phyloP scores from a whole-genome alignment of 1,140 invertebrate species.

The Conopomorpha cramerella region DNA sequence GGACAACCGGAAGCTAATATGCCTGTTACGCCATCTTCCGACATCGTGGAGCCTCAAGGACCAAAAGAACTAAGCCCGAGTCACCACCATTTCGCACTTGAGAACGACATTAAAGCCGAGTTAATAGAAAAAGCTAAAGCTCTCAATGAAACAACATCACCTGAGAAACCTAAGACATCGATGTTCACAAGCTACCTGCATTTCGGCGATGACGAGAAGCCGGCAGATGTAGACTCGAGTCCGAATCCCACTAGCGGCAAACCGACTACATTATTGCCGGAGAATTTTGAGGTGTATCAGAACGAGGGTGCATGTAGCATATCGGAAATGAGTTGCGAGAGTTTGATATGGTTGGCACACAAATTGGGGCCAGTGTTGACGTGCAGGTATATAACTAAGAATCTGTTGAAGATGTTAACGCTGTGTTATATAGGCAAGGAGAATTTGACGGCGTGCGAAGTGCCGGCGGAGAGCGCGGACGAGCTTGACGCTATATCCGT shows the following conservation, averaged over 20 bases:
- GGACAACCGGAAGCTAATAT: constrained; percentile 22
- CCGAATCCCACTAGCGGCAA: constrained; percentile 12
- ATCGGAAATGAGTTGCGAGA: constrained; percentile 89
- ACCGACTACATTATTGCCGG: not conserved
- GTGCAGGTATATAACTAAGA: constrained; percentile 86
- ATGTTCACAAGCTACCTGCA: constrained; percentile 52
- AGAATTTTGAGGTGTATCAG: constrained; percentile 10
- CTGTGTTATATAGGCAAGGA: constrained; percentile 90
- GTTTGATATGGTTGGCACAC: constrained; percentile 89
- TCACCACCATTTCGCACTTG: constrained; percentile 4
- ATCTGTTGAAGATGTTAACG: constrained; percentile 90
- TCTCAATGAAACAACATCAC: constrained; percentile 11
- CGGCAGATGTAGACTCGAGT: constrained; percentile 60
- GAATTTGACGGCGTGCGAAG: constrained; percentile 66
- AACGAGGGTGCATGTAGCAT: constrained; percentile 66
- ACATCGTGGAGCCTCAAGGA: constrained; percentile 21
- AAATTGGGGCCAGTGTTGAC: constrained; percentile 94
- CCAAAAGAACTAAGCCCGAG: constrained; percentile 23
- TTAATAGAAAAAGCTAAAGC: constrained; percentile 18
- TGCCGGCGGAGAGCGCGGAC: constrained; percentile 23
- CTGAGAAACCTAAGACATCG: constrained; percentile 20
- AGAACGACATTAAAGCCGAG: constrained; percentile 14
- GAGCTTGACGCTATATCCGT: constrained; percentile 63
- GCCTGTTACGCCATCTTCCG: constrained; percentile 30
- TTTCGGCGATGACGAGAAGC: constrained; percentile 27